Evolutionary conservation across 2,888 invertebrate genomes (phyloP).

Genomic region (Melieria picta): DNA sequence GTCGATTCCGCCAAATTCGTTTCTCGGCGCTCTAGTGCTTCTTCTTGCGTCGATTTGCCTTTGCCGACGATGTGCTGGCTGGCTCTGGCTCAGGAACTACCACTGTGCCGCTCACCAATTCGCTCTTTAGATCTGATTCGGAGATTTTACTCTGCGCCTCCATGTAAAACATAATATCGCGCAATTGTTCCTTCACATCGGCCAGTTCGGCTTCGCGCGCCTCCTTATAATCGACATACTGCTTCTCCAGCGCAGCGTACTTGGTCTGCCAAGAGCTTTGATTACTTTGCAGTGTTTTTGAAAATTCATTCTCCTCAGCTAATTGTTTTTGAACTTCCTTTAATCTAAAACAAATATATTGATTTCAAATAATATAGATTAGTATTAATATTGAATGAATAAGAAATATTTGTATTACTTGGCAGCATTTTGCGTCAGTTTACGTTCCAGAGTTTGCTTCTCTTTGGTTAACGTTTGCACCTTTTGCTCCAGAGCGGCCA

Average conservation of each 20-base stretch:
- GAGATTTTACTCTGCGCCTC: slow-evolving; percentile 77
- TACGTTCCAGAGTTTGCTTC: slow-evolving; percentile 77
- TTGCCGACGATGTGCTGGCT: slow-evolving; percentile 41
- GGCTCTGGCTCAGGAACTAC: slow-evolving; percentile 56
- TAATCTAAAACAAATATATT: slow-evolving; percentile 66
- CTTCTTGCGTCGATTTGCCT: slow-evolving; percentile 58
- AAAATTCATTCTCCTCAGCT: slow-evolving; percentile 86
- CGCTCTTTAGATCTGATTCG: slow-evolving; percentile 62
- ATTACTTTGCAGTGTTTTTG: slow-evolving; percentile 79
- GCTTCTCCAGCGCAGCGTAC: slow-evolving; percentile 69
- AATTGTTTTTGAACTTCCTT: slow-evolving; percentile 76
- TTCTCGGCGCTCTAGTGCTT: slow-evolving; percentile 46
- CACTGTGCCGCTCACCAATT: slow-evolving; percentile 60
- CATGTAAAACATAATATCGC: slow-evolving; percentile 97
- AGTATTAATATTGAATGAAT: not conserved
- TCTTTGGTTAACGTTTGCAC: slow-evolving; percentile 71
- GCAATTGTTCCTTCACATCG: slow-evolving; percentile 90
- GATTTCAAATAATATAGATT: not conserved
- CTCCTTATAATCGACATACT: slow-evolving; percentile 67
- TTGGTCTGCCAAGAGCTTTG: slow-evolving; percentile 78
- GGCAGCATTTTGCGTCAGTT: slow-evolving; percentile 71
- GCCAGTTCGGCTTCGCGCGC: slow-evolving; percentile 77
- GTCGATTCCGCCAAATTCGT: not conserved
- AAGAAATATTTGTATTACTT: slow-evolving; percentile 67
- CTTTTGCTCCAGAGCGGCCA: slow-evolving; percentile 67